Conservation (phyloP, 2,888 invertebrate genomes). For the Endotricha flammealis region DNA sequence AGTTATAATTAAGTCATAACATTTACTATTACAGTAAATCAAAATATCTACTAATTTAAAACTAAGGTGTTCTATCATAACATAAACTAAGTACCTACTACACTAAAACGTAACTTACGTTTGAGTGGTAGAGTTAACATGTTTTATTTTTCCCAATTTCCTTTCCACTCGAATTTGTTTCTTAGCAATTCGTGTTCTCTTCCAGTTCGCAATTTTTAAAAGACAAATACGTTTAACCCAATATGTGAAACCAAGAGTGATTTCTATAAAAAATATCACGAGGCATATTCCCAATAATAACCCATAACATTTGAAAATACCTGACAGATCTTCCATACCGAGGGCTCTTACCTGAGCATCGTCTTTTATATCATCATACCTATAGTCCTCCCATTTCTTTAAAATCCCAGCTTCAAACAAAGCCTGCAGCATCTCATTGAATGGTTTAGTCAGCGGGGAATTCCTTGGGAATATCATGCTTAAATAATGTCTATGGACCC, state of each 20-base stretch:
- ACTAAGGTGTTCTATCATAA: too few species aligned
- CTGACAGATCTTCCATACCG: conserved; percentile 44
- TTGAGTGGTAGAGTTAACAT: conserved; percentile 3
- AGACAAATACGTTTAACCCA: not conserved
- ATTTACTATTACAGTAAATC: too few species aligned
- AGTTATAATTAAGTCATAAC: too few species aligned
- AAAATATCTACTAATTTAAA: too few species aligned
- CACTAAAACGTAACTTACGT: too few species aligned
- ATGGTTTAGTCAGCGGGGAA: conserved; percentile 47
- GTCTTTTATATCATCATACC: conserved; percentile 50
- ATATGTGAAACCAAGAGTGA: conserved; percentile 22
- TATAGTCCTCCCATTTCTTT: conserved; percentile 64
- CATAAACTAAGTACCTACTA: too few species aligned
- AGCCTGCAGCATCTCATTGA: conserved; percentile 44
- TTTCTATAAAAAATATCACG: conserved; percentile 46
- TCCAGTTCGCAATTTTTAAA: conserved; percentile 2
- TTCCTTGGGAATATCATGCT: conserved; percentile 48
- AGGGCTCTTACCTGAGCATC: conserved; percentile 49
- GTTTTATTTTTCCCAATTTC: conserved; percentile 7
- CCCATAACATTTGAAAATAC: conserved; percentile 47
- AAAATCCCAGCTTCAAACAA: conserved; percentile 61
- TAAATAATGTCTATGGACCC: conserved; percentile 61
- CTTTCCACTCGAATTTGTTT: conserved; percentile 10
- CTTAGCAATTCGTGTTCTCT: conserved; percentile 30
- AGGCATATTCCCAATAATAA: conserved; percentile 31